Base-by-base conservation (phyloP, 2,888 invertebrate species). In the Nomada fabriciana region DNA sequence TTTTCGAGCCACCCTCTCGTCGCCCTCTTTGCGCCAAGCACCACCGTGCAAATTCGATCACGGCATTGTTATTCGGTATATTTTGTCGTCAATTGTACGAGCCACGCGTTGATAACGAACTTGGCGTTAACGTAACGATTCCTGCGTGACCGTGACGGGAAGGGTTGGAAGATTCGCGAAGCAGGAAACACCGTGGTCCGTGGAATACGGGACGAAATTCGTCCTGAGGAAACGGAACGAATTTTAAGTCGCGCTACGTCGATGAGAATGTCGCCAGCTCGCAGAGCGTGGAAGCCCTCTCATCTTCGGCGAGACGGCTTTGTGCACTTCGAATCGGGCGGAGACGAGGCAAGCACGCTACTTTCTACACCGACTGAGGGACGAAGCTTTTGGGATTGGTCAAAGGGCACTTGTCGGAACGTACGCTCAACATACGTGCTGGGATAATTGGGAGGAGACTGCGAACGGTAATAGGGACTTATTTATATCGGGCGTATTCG, bases 21-120 rank as follows among this genome's bases (percentile, higher is more conserved):
- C 5, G 29, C 25, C 15, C n/a, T 25, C 20, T 25, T 43, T 10
- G 10, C 59, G 20, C 1, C 47, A 7, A 60, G 36, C 18, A 2
- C 18, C 29, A 36, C 13, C 55, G n/a, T 29, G 71, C 50, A 47
- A 72, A 72, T 67, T 72, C 63, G 55, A 72, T 72, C 57, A 55
- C 25, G 36, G 20, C 43, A 63, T 55, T 63, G 71, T 77, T 80
- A 29, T 29, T 29, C 4, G 5, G 29, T 29, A 5, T 29, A 29
- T 36, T 36, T 80, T 72, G 71, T 77, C 77, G 52, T 55, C 59
- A 80, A 72, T 72, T 68, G 71, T 50, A 71, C 42, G 25, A 57
- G 47, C 18, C 11, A 47, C 70, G 25, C 25, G 77, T 71, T 70
- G 67, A 72, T 68, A 61, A 72, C 77, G 60, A 80, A 67, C 50